Conservation (phyloP, 1,140 invertebrate species). For the Solen grandis region DNA sequence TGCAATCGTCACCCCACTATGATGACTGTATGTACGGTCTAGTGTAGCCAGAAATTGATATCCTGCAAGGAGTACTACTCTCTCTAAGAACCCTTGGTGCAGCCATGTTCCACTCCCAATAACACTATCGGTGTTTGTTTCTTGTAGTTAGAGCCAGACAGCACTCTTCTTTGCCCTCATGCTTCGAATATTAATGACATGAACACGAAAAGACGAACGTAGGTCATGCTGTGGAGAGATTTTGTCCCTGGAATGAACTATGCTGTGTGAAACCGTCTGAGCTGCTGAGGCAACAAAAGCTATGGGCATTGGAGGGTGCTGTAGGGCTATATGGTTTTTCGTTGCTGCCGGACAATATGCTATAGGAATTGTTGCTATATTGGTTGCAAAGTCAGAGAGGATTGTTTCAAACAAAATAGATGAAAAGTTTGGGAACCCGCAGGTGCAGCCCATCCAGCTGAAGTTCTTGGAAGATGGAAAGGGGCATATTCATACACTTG, state of each 20-base stretch:
- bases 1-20: not conserved
- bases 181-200: constrained; percentile 6
- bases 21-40: not conserved
- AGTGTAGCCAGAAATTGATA: not conserved
- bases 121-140: not conserved
- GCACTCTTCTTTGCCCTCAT: constrained; percentile 3
- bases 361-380: no score
- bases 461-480: not conserved
- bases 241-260: not conserved
- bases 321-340: no score
- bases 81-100: not conserved
- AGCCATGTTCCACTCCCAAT: constrained; percentile 32
- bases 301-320: no score
- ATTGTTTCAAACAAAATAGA: no score
- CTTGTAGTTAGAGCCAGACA: not conserved
- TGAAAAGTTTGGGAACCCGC: constrained; percentile 8
- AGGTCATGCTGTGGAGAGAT: not conserved
- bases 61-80: not conserved
- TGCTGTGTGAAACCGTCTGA: not conserved
- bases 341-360: no score
- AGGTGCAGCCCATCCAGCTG: constrained; percentile 14
- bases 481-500: constrained; percentile 14
- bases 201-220: constrained; percentile 2
- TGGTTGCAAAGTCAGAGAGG: no score
- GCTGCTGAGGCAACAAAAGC: not conserved